These are phyloP conservation scores for Dryobota labecula DNA, from an alignment of 2,888 invertebrate genomes.

Conservation along the genomic window DNA sequence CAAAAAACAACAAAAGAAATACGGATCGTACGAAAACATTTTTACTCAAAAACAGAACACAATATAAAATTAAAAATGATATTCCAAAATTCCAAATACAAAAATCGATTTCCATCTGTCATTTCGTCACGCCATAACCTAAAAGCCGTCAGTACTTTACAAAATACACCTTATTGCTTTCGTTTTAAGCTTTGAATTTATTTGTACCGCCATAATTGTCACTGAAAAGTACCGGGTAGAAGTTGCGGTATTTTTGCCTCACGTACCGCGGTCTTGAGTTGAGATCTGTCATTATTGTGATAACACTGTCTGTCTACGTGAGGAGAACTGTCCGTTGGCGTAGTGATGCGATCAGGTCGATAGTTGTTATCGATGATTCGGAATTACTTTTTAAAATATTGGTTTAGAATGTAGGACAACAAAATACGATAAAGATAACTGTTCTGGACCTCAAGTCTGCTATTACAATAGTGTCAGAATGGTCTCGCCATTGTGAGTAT, in stretches of 20 bases:
- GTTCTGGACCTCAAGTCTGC: no score
- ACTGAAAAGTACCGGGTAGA: constrained; percentile 63
- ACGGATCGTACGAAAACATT: not conserved
- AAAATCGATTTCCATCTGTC: constrained; percentile 67
- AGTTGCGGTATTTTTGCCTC: constrained; percentile 85
- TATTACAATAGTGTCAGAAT: no score
- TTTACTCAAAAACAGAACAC: constrained; percentile 28
- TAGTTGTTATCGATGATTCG: constrained; percentile 64
- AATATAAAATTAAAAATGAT: constrained; percentile 16
- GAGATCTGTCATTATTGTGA: constrained; percentile 90
- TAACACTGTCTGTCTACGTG: constrained; percentile 88
- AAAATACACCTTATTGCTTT: constrained; percentile 14
- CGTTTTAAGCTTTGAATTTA: constrained; percentile 46
- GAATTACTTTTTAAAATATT: constrained; percentile 12
- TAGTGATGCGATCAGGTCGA: constrained; percentile 73
- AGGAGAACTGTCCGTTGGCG: constrained; percentile 76
- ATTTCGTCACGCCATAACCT: constrained; percentile 66
- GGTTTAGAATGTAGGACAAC: constrained; percentile 11
- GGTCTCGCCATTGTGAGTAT: no score
- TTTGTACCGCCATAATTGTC: constrained; percentile 66
- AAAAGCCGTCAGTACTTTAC: not conserved
- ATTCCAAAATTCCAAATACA: constrained; percentile 62
- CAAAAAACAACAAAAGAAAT: not conserved
- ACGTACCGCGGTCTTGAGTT: constrained; percentile 82
- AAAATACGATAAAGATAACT: constrained; percentile 7